Base-by-base conservation (phyloP, 2,888 invertebrate genomes). In the Mongoloraphidia duomilia region DNA sequence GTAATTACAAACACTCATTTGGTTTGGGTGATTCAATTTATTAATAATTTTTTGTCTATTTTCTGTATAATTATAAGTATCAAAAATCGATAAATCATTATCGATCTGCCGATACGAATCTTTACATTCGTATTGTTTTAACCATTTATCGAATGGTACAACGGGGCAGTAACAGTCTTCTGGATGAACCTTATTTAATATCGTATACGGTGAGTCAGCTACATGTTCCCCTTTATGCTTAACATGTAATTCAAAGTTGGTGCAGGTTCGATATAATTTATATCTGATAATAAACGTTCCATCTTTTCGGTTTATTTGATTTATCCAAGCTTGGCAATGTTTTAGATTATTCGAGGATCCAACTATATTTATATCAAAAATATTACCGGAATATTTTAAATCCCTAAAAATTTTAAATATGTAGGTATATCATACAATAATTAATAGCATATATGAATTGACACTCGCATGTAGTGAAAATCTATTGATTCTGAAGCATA, bases 1-100 rank as follows among this genome's bases (percentile, higher is more conserved):
- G 69, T 95, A 96, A 65, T 94, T 89, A 62, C 94, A 94, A 60
- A 94, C 74, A 59, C 93, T 93, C 54, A 87, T 76, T 52, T 86
- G 82, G 52, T 83, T 81, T 1, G 88, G 85, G 54, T 79, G 79
- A 64, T 89, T 76, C 63, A 84, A 93, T 54, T 76, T 76, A 55
- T 80, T 65, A 44, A 87, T 63, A 13, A 84, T 76, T 64, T 76
- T 74, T 34, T 73, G 63, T 37, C 87, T 72, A 55, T 80, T 72
- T 42, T 69, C 60, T 53, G 77, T 74, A 71, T 92, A 87, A 65
- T 92, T 74, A 3, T 93, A 72, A 46, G 69, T 66, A 39, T 70
- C 63, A 66, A 89, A 93, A 33, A 69, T 71, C 54, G 72, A 67
- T 34, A 95, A 71, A 68, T 93, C 90, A 51, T 71, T 61, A 6